Conservation (phyloP, 2,888 invertebrate species). For the Drosophila eohydei region DNA sequence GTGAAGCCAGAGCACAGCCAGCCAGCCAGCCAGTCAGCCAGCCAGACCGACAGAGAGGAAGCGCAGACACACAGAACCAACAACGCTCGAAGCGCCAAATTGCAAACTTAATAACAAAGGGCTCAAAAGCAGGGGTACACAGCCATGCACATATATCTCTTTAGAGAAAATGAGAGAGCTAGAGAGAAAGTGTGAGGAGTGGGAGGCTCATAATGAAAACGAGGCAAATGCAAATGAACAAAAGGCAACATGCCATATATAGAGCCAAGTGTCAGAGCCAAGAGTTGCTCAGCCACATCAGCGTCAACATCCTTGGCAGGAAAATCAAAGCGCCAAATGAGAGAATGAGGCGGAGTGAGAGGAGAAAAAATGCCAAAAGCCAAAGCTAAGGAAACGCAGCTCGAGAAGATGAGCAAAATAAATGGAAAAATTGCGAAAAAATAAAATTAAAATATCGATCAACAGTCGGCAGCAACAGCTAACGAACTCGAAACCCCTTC, state of each 20-base stretch:
- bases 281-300: constrained; percentile 43
- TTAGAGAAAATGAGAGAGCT: constrained; percentile 12
- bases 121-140: constrained; percentile 26
- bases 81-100: constrained; percentile 58
- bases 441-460: constrained; percentile 84
- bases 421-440: constrained; percentile 62
- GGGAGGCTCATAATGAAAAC: constrained; percentile 72
- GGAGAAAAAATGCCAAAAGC: constrained; percentile 51
- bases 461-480: constrained; percentile 69
- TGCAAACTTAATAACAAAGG: constrained; percentile 75
- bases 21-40: constrained; percentile 23
- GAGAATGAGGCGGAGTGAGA: constrained; percentile 34
- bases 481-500: constrained; percentile 84
- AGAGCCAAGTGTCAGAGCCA: constrained; percentile 16
- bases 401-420: constrained; percentile 36
- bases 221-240: constrained; percentile 79
- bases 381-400: constrained; percentile 76
- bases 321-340: constrained; percentile 77
- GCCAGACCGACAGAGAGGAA: constrained; percentile 36
- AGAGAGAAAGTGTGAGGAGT: background rate
- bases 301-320: constrained; percentile 71
- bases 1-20: constrained; percentile 28
- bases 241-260: constrained; percentile 61
- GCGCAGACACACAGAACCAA: constrained; percentile 32
- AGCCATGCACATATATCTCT: constrained; percentile 8